Conservation (phyloP, 2,797 vertebrate species). For the Toxotes lorentzi region DNA sequence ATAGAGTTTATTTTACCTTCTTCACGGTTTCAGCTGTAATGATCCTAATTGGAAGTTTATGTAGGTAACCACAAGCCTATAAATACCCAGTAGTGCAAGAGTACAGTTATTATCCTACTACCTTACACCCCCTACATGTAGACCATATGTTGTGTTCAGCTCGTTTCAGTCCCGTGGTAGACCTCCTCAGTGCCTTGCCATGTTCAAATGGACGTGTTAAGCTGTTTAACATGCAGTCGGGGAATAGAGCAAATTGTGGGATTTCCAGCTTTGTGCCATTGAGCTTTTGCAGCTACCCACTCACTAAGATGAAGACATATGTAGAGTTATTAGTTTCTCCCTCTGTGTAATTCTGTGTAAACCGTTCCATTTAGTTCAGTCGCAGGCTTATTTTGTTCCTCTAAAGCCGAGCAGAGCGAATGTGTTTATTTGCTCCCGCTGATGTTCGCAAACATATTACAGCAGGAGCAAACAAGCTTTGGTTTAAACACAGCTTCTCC, state of each 20-base stretch:
- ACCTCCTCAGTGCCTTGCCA: constrained; percentile 69
- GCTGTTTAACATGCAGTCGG: constrained; percentile 78
- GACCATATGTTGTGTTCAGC: constrained; percentile 78
- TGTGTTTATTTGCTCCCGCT: constrained; percentile 79
- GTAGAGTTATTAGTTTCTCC: constrained; percentile 72
- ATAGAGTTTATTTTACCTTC: constrained; percentile 37
- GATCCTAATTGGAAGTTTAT: constrained; percentile 63
- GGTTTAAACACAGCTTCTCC: constrained; percentile 81
- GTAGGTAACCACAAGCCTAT: constrained; percentile 59
- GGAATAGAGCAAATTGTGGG: constrained; percentile 77
- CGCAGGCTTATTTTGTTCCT: constrained; percentile 69
- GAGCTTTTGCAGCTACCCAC: constrained; percentile 59
- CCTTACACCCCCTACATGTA: constrained; percentile 71
- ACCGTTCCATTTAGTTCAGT: constrained; percentile 79
- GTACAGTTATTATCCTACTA: constrained; percentile 53
- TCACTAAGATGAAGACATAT: constrained; percentile 74
- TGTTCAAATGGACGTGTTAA: constrained; percentile 78
- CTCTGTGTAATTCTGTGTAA: constrained; percentile 76
- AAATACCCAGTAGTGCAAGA: constrained; percentile 61
- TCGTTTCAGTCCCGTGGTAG: constrained; percentile 67
- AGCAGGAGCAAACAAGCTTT: constrained; percentile 81
- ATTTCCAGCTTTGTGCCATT: constrained; percentile 70
- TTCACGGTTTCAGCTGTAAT: constrained; percentile 59
- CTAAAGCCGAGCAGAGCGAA: constrained; percentile 67
- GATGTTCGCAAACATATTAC: constrained; percentile 83